Conservation (phyloP, 2,888 invertebrate genomes). For the Drepanosiphum platanoidis region DNA sequence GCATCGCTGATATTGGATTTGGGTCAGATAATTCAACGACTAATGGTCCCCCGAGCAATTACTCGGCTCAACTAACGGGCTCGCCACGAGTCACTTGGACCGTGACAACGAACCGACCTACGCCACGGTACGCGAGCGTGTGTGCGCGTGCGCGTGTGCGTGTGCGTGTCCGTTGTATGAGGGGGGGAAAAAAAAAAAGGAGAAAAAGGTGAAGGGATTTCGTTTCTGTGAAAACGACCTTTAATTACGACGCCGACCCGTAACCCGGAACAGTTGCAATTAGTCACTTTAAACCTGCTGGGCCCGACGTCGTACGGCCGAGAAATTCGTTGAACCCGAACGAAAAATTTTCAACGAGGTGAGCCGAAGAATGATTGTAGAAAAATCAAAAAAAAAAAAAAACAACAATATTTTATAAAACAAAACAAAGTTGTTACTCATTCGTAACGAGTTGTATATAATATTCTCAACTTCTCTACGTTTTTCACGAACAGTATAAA, state of each 20-base stretch:
- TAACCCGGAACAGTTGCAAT: constrained; percentile 58
- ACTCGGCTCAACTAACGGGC: constrained; percentile 36
- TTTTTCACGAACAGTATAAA: neutral
- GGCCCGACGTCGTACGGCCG: constrained; percentile 22
- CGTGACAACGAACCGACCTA: constrained; percentile 42
- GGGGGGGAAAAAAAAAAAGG: neutral
- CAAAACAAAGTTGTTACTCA: neutral
- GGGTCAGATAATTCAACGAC: constrained; percentile 49
- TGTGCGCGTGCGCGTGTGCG: neutral
- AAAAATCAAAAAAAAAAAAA: constrained; percentile 36
- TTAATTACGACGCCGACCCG: constrained; percentile 57
- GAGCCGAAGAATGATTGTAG: constrained; percentile 9
- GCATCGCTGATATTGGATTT: constrained; percentile 33
- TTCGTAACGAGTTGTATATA: neutral
- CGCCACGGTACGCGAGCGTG: neutral
- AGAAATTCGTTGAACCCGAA: constrained; percentile 38
- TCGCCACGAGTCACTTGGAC: constrained; percentile 33
- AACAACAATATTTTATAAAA: constrained; percentile 28
- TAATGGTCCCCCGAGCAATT: constrained; percentile 57
- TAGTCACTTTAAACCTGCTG: constrained; percentile 59
- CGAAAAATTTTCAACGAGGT: constrained; percentile 38
- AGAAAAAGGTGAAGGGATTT: constrained; percentile 49
- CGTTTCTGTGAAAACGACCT: constrained; percentile 58
- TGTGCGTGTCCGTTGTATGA: no score
- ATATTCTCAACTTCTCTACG: neutral